Evolutionary conservation across 2,888 invertebrate species (phyloP).

Genomic region (Gordius sp.): DNA sequence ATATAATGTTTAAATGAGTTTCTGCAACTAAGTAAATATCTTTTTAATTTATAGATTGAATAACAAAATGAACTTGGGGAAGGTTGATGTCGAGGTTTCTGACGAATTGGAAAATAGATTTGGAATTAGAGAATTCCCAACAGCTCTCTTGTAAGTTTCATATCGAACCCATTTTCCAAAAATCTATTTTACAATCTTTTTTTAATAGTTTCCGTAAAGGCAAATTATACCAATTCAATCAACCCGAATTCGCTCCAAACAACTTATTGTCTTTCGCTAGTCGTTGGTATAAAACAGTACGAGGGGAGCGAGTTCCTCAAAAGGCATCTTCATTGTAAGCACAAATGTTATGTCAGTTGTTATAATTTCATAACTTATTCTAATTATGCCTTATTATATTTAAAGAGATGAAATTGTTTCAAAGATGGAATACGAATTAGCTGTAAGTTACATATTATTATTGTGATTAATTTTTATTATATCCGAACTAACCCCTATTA

Average conservation of each 20-base stretch:
- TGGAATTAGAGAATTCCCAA: constrained; percentile 17
- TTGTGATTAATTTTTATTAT: not conserved
- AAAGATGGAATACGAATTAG: constrained; percentile 15
- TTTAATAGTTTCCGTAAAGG: constrained; percentile 25
- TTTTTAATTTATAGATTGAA: too few relatives aligned
- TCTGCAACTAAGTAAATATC: too few relatives aligned
- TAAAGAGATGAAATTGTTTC: constrained; percentile 15
- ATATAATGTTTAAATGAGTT: too few relatives aligned
- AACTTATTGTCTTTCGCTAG: constrained; percentile 24
- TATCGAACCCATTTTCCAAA: not conserved
- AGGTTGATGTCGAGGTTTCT: constrained; percentile 16
- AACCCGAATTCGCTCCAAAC: constrained; percentile 22
- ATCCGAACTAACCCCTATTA: too few relatives aligned
- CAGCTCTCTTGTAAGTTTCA: constrained; percentile 15
- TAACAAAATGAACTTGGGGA: constrained; percentile 18
- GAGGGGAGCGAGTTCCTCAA: constrained; percentile 23
- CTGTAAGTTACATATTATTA: not conserved
- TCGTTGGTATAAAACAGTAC: constrained; percentile 26
- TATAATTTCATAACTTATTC: not conserved
- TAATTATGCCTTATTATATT: not conserved
- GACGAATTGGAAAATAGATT: constrained; percentile 17
- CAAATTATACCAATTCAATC: constrained; percentile 26
- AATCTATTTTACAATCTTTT: not conserved
- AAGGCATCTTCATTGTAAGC: constrained; percentile 25
- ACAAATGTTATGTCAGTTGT: not conserved